Evolutionary conservation across 2,888 invertebrate genomes (phyloP).

Genomic region (Rhagonycha fulva): DNA sequence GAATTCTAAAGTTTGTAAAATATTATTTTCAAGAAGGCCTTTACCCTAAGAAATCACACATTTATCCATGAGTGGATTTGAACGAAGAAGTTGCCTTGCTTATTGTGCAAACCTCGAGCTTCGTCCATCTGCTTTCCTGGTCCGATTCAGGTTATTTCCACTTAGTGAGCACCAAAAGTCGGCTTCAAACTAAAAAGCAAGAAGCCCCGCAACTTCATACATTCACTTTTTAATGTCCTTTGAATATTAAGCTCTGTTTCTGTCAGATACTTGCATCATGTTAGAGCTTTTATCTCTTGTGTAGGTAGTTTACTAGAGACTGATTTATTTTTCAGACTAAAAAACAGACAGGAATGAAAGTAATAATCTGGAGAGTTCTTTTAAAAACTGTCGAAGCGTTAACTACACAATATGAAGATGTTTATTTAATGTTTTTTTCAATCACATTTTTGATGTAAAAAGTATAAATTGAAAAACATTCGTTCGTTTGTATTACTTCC

Average conservation of each 20-base stretch:
- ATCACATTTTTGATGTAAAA: conserved; percentile 24
- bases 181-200: conserved; percentile 35
- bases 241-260: conserved; percentile 29
- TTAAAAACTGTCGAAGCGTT: conserved; percentile 39
- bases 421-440: conserved; percentile 27
- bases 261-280: conserved; percentile 2
- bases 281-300: conserved; percentile 8
- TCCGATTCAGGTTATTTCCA: conserved; percentile 57
- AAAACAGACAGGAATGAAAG: conserved; percentile 36
- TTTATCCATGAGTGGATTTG: conserved; percentile 36
- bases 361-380: conserved; percentile 37
- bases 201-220: conserved; percentile 32
- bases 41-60: conserved; percentile 35
- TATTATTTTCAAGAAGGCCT: conserved; percentile 28
- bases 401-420: conserved; percentile 37
- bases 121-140: conserved; percentile 47
- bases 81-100: conserved; percentile 31
- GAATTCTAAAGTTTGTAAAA: conserved; percentile 6
- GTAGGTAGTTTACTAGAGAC: conserved; percentile 15
- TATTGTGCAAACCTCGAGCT: conserved; percentile 33
- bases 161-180: conserved; percentile 50
- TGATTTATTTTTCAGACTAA: conserved; percentile 27
- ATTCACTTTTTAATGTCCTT: conserved; percentile 28
- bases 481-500: background rate
- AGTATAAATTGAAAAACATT: conserved; percentile 1